Evolutionary conservation across 2,888 invertebrate genomes (phyloP).

Genomic region (Oegoconia quadripuncta): DNA sequence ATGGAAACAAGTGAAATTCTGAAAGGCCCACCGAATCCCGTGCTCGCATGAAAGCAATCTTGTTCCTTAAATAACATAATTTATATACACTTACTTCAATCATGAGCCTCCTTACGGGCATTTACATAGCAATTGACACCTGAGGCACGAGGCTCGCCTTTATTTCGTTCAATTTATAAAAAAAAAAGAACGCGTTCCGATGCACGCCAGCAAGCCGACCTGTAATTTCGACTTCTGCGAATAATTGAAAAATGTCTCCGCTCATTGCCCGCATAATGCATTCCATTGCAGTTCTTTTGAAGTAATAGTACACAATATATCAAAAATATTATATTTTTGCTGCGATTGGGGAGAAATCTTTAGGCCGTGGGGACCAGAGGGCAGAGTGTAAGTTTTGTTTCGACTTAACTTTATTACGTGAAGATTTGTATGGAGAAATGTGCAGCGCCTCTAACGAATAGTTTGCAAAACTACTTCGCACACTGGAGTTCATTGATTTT

Average conservation of each 20-base stretch:
- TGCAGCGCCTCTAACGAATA: no score
- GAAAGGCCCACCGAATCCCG: no score
- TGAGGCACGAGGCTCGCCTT: conserved; percentile 33
- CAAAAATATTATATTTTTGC: no score
- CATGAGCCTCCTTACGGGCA: conserved; percentile 34
- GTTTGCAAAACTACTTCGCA: no score
- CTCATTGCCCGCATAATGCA: conserved; percentile 18
- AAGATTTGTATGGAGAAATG: no score
- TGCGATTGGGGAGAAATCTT: no score
- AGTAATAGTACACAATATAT: no score
- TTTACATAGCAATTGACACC: conserved; percentile 57
- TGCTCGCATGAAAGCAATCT: conserved; percentile 15
- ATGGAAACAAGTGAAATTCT: no score
- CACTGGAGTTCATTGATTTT: no score
- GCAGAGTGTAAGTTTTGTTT: no score
- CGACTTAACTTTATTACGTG: no score
- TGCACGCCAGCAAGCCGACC: conserved; percentile 30
- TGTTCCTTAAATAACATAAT: conserved; percentile 42
- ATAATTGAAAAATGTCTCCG: conserved; percentile 43
- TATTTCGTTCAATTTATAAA: conserved; percentile 24
- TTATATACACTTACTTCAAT: conserved; percentile 37
- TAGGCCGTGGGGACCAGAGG: no score
- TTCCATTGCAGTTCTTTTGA: not conserved
- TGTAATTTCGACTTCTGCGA: conserved; percentile 46
- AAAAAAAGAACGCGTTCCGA: conserved; percentile 19